phyloP scores from a whole-genome alignment of 1,140 invertebrate species.

The Heliothis subflexa region DNA sequence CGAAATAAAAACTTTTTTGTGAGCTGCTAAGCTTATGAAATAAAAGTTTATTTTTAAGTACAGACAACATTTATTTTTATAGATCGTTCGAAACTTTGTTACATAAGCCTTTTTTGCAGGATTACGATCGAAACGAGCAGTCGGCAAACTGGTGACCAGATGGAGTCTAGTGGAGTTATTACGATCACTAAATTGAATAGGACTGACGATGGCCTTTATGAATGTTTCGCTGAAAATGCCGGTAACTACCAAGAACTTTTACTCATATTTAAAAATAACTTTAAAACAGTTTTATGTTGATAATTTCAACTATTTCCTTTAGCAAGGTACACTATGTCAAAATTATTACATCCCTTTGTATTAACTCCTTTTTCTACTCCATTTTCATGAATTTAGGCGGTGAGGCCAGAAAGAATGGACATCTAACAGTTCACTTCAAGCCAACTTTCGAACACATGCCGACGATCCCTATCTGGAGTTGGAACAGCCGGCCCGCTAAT shows the following conservation, averaged over 20 bases:
- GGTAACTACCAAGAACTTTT: constrained; percentile 66
- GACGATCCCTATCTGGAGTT: constrained; percentile 91
- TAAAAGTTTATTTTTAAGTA: constrained; percentile 28
- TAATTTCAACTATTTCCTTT: too few relatives aligned
- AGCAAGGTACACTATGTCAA: background rate
- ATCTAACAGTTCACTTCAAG: constrained; percentile 93
- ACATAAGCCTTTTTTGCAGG: constrained; percentile 67
- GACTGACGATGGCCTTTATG: constrained; percentile 95
- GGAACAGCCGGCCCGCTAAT: constrained; percentile 93
- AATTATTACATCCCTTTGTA: constrained; percentile 8
- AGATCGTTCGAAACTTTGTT: constrained; percentile 10
- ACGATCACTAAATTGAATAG: constrained; percentile 88
- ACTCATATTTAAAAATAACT: background rate
- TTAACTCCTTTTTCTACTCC: background rate
- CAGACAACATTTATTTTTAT: constrained; percentile 43
- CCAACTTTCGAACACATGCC: constrained; percentile 92
- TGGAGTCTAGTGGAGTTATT: constrained; percentile 89
- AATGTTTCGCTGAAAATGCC: constrained; percentile 93
- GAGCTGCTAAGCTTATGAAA: constrained; percentile 2
- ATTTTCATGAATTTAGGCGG: constrained; percentile 82
- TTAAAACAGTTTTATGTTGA: too few relatives aligned
- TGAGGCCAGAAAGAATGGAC: constrained; percentile 91
- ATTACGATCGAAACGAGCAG: constrained; percentile 86
- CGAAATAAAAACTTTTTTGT: constrained; percentile 10
- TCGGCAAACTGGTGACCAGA: constrained; percentile 86